phyloP scores from a whole-genome alignment of 2,797 vertebrate species.

The Ispidina lecontei region DNA sequence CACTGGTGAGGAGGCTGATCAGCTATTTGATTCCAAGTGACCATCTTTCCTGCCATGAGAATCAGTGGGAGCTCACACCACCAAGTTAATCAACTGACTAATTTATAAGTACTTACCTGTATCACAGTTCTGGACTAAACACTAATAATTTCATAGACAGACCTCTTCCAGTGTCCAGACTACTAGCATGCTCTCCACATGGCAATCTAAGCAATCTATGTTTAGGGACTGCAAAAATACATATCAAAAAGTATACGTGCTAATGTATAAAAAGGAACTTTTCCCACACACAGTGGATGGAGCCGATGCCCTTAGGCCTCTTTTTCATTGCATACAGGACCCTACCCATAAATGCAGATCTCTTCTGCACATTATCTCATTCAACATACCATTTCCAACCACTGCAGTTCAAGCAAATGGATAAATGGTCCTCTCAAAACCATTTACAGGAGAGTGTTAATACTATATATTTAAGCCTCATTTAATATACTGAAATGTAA shows the following conservation, averaged over 20 bases:
- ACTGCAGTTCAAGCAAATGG: background rate
- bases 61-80: background rate
- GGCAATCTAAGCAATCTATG: accelerated
- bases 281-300: background rate
- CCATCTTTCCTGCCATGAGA: background rate
- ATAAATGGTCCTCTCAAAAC: background rate
- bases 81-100: background rate
- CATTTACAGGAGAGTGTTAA: background rate
- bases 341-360: background rate
- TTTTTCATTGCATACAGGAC: background rate
- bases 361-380: background rate
- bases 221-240: background rate
- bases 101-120: accelerated
- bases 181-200: background rate
- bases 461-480: background rate
- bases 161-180: background rate
- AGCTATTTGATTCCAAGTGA: background rate
- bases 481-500: background rate
- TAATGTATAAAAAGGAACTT: background rate
- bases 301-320: background rate
- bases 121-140: background rate
- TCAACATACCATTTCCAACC: background rate
- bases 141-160: background rate
- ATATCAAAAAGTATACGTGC: background rate
- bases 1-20: background rate